These are phyloP conservation scores for Plecturocebus donacophilus DNA, from an alignment of 2,113 vertebrate species.

Conservation along the genomic window DNA sequence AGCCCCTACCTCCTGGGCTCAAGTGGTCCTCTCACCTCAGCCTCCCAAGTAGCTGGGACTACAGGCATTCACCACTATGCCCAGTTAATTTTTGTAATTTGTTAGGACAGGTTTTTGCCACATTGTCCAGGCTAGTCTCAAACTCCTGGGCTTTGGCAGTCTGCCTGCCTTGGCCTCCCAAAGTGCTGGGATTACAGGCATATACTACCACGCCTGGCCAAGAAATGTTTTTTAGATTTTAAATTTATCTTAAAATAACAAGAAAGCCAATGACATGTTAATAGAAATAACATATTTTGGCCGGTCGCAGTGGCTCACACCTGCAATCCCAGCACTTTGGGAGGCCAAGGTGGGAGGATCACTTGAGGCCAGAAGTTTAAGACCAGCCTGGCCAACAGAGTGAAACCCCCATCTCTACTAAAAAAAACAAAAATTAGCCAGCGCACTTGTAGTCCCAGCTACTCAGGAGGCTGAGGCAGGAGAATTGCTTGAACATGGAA, in stretches of 20 bases:
- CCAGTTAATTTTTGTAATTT: background rate
- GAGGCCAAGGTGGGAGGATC: too few species aligned
- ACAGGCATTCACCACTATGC: background rate
- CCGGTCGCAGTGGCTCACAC: accelerated
- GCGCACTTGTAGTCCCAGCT: too few species aligned
- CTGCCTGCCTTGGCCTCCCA: background rate
- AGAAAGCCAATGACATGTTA: background rate
- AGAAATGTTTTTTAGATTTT: background rate
- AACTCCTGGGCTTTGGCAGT: background rate
- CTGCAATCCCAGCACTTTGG: too few species aligned
- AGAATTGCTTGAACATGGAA: too few species aligned
- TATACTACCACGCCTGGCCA: too few species aligned
- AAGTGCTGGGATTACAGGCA: too few species aligned
- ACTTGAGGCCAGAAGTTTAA: too few species aligned
- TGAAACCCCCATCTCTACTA: too few species aligned
- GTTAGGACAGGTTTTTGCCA: background rate
- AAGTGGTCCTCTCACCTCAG: background rate
- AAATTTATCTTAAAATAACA: background rate
- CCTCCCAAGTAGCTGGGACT: background rate
- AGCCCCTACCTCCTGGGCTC: too few species aligned
- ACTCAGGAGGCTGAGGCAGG: too few species aligned
- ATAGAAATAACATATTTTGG: background rate
- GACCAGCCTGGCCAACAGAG: too few species aligned
- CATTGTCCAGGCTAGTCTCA: background rate
- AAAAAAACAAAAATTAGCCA: too few species aligned